These are phyloP conservation scores for Limosa lapponica DNA, from an alignment of 2,797 vertebrate species.

Conservation along the genomic window DNA sequence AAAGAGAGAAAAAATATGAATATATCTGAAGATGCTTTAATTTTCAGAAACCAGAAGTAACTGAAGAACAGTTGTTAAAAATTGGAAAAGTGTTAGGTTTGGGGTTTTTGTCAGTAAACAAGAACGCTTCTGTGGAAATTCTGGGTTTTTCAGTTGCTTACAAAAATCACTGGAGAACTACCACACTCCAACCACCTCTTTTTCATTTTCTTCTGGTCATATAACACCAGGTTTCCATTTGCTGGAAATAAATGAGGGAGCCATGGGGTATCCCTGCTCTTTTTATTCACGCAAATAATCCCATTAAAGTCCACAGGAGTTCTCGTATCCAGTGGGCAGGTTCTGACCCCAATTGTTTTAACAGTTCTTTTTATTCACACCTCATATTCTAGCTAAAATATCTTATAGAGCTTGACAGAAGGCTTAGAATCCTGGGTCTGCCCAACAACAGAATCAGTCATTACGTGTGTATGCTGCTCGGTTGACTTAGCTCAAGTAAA, in stretches of 20 bases:
- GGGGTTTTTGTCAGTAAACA: background rate
- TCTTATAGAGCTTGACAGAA: constrained; percentile 35
- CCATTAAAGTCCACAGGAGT: constrained; percentile 63
- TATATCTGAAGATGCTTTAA: background rate
- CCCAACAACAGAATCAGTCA: background rate
- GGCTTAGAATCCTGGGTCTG: background rate
- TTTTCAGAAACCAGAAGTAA: background rate
- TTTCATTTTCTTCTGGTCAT: constrained; percentile 40
- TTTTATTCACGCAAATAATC: constrained; percentile 13
- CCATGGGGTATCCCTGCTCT: constrained; percentile 29
- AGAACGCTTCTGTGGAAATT: background rate
- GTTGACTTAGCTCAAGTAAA: background rate
- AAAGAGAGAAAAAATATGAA: background rate
- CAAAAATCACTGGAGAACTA: background rate
- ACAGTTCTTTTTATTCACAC: constrained; percentile 61
- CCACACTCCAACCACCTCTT: background rate
- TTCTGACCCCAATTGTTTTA: constrained; percentile 68
- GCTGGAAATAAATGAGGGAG: constrained; percentile 51
- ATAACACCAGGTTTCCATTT: constrained; percentile 63
- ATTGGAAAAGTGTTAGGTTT: background rate
- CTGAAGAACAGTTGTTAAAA: background rate
- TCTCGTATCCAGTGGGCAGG: constrained; percentile 45
- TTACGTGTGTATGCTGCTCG: background rate
- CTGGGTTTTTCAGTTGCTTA: background rate
- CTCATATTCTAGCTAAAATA: constrained; percentile 34